Conservation (phyloP, 2,113 vertebrate species). For the Mirza zaza region DNA sequence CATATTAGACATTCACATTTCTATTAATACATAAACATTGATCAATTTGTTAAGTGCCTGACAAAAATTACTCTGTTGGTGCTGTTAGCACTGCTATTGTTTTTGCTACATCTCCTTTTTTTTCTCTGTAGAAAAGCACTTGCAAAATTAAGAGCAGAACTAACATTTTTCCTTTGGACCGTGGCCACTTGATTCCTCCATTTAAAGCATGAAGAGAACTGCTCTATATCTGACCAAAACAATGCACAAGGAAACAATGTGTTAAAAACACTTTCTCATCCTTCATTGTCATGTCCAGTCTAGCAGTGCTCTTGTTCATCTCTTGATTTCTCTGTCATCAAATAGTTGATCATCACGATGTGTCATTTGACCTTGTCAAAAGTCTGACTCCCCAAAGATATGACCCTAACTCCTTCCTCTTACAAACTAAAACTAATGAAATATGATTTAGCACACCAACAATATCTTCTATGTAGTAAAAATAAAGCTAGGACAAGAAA, state of each 20-base stretch:
- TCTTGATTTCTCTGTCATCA: neutral
- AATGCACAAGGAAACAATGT: neutral
- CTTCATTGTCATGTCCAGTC: neutral
- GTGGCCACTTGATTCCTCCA: neutral
- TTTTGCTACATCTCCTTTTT: neutral
- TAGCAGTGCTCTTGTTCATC: neutral
- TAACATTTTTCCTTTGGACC: neutral
- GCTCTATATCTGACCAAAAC: neutral
- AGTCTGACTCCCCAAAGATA: neutral
- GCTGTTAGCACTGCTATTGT: neutral
- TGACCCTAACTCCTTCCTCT: neutral
- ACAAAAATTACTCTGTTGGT: neutral
- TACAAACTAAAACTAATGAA: neutral
- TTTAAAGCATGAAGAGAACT: neutral
- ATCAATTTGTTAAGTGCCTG: neutral
- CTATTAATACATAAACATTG: neutral
- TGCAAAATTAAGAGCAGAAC: neutral
- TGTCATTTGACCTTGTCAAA: neutral
- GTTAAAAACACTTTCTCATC: neutral
- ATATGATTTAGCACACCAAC: neutral
- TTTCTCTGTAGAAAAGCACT: neutral
- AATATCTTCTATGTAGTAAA: neutral
- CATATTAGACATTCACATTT: neutral
- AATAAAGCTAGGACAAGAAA: slow-evolving; percentile 32
- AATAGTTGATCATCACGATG: neutral